Percentiles rank a stretch among this genome's conserved stretches.
Evolutionary conservation across 2,113 vertebrate species (phyloP).

Genomic region (Psittacus erithacus): DNA sequence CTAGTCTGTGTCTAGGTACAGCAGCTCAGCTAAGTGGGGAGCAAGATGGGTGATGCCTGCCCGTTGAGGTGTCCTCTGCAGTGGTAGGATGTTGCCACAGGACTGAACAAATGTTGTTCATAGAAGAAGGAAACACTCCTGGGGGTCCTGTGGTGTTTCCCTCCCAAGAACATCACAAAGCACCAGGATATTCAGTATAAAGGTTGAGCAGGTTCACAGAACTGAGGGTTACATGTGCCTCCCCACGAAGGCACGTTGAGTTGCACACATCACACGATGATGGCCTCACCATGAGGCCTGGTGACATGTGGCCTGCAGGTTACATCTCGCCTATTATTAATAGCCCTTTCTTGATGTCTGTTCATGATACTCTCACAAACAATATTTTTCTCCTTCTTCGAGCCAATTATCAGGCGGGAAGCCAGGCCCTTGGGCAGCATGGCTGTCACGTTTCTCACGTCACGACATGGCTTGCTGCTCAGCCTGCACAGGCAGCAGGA

Average conservation of each 20-base stretch:
- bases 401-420: background rate
- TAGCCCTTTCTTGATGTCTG: background rate
- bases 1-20: background rate
- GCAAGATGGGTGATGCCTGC: background rate
- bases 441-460: constrained; percentile 40
- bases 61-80: background rate
- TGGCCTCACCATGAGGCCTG: background rate
- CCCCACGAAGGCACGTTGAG: background rate
- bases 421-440: constrained; percentile 2
- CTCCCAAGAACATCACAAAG: background rate
- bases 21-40: background rate
- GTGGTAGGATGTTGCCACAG: background rate
- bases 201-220: background rate
- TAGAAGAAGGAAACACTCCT: background rate
- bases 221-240: background rate
- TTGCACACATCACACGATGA: background rate
- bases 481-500: background rate
- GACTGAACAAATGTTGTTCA: accelerated
- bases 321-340: background rate
- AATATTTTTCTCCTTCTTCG: background rate
- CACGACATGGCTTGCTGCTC: background rate
- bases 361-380: background rate
- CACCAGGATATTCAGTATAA: background rate
- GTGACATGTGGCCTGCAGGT: constrained; percentile 12
- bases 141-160: background rate